phyloP scores from a whole-genome alignment of 2,888 invertebrate species.

The Bellardia bayeri region DNA sequence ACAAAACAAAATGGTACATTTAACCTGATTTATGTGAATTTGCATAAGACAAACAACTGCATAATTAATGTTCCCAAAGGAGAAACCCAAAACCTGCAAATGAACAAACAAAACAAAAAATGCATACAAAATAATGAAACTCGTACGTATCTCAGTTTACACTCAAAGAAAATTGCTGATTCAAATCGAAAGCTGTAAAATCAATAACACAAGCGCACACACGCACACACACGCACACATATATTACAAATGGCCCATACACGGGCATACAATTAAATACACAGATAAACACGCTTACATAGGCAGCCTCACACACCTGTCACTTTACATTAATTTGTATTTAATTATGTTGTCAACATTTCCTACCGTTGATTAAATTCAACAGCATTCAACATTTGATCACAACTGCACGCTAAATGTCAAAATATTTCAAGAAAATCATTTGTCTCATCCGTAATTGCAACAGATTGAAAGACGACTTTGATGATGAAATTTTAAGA shows the following conservation, averaged over 20 bases:
- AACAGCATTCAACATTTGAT: constrained; percentile 72
- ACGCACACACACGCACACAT: background rate
- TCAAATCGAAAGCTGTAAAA: background rate
- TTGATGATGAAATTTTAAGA: constrained; percentile 65
- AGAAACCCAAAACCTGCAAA: constrained; percentile 44
- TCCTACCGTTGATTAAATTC: constrained; percentile 68
- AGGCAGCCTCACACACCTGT: constrained; percentile 53
- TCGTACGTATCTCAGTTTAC: background rate
- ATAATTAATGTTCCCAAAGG: constrained; percentile 75
- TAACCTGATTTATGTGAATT: constrained; percentile 80
- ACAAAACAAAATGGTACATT: constrained; percentile 76
- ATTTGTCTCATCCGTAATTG: constrained; percentile 71
- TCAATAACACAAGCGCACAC: too few species aligned
- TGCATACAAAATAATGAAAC: constrained; percentile 1
- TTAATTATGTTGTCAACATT: constrained; percentile 74
- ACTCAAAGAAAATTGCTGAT: constrained; percentile 33
- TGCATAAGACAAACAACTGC: constrained; percentile 78
- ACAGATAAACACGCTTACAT: background rate
- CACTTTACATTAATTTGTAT: constrained; percentile 68
- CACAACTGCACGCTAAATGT: constrained; percentile 68
- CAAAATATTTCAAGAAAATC: constrained; percentile 71
- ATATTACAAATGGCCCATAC: background rate
- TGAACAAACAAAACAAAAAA: constrained; percentile 48
- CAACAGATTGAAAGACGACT: constrained; percentile 66
- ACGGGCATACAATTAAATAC: background rate